Percentiles rank a stretch among this genome's conserved stretches.
Conservation (phyloP, 2,797 vertebrate genomes). For the Pseudotriccus pelzelni region DNA sequence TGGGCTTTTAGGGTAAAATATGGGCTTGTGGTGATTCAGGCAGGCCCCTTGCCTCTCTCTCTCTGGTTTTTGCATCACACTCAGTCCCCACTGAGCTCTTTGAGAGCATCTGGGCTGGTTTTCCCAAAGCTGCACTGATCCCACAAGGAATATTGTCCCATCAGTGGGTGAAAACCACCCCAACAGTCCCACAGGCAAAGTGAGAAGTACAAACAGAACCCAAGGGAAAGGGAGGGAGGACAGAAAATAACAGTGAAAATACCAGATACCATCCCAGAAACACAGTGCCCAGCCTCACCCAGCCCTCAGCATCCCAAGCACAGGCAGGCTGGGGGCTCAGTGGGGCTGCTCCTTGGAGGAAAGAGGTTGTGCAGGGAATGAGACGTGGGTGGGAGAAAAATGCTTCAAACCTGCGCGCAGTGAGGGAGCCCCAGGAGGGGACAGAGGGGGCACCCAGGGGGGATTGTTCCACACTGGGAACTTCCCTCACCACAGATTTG, state of each 20-base stretch:
- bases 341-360: background rate
- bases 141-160: background rate
- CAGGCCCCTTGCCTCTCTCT: background rate
- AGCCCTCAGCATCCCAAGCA: background rate
- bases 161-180: background rate
- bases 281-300: background rate
- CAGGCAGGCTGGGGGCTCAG: background rate
- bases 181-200: background rate
- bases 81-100: background rate
- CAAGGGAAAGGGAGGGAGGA: background rate
- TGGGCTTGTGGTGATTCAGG: background rate
- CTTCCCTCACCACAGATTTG: background rate
- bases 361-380: background rate
- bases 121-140: background rate
- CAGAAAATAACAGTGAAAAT: background rate
- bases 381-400: background rate
- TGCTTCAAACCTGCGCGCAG: rapidly evolving
- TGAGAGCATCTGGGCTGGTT: background rate
- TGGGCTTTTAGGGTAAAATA: background rate
- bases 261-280: background rate
- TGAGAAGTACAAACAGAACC: background rate
- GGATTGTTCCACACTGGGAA: background rate
- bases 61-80: background rate
- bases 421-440: rapidly evolving
- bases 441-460: background rate